Conservation (phyloP, 2,113 vertebrate species). For the Stomatorhinus ivindoensis region DNA sequence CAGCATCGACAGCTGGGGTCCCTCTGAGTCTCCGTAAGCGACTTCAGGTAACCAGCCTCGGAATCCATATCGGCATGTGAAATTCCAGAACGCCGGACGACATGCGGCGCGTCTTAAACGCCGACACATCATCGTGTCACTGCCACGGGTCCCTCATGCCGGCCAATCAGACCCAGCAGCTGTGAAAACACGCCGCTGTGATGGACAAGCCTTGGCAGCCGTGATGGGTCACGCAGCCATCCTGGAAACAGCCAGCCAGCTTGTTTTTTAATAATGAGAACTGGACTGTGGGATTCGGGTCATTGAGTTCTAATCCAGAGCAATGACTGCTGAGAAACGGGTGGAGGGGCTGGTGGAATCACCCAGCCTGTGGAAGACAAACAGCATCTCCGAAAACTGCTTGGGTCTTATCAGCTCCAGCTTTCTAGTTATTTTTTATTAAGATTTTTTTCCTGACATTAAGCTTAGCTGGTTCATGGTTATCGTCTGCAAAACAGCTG, state of each 20-base stretch:
- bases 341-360: neutral
- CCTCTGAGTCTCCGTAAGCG: neutral
- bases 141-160: neutral
- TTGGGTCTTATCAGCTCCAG: neutral
- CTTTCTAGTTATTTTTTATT: neutral
- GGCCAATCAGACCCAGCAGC: neutral
- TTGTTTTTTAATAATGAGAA: neutral
- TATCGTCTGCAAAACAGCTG: neutral
- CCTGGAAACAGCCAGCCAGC: neutral
- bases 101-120: neutral
- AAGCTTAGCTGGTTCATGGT: neutral
- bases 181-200: neutral
- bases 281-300: neutral
- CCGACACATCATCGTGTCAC: neutral
- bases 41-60: neutral
- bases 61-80: no score
- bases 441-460: neutral
- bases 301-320: neutral
- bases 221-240: neutral
- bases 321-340: no score
- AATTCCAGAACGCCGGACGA: no score
- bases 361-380: neutral
- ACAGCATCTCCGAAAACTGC: neutral
- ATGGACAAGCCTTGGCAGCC: neutral
- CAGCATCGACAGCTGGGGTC: neutral